Percentiles rank a stretch among this genome's conserved stretches.
phyloP scores from a whole-genome alignment of 1,140 invertebrate species.

The Ceratina calcarata region DNA sequence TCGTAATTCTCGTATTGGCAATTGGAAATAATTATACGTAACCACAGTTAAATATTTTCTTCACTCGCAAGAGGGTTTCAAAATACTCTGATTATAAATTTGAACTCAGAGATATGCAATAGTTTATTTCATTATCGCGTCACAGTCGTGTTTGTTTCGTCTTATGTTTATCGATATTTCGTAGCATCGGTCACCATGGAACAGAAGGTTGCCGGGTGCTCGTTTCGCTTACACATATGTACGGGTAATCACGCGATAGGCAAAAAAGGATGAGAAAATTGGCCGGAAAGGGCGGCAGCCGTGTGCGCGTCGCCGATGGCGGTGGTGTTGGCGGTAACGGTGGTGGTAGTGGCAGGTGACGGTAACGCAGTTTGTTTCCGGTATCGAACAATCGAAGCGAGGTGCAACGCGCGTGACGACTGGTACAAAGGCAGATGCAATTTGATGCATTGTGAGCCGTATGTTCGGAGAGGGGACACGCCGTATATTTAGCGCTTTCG shows the following conservation, averaged over 20 bases:
- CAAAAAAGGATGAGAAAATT: slow-evolving; percentile 53
- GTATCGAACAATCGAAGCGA: slow-evolving; percentile 65
- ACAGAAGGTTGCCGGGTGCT: not conserved
- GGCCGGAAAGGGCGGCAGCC: slow-evolving; percentile 43
- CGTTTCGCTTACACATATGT: not conserved
- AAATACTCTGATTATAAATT: no score
- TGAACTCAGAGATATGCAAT: no score
- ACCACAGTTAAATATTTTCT: no score
- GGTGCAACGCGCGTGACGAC: slow-evolving; percentile 59
- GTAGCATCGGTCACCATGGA: not conserved
- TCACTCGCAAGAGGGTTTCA: no score
- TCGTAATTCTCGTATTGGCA: not conserved
- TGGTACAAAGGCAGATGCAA: slow-evolving; percentile 60
- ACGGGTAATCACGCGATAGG: slow-evolving; percentile 17
- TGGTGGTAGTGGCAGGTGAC: slow-evolving; percentile 53
- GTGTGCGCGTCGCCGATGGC: not conserved
- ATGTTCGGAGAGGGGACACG: slow-evolving; percentile 7
- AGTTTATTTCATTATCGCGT: not conserved
- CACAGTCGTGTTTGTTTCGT: not conserved
- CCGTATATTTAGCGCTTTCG: slow-evolving; percentile 24
- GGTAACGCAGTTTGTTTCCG: slow-evolving; percentile 64
- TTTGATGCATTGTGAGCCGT: slow-evolving; percentile 60
- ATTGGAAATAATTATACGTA: not conserved
- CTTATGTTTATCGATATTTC: not conserved
- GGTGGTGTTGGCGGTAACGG: not conserved